Base-by-base conservation (phyloP, 2,797 vertebrate species). In the Myotis planiceps region DNA sequence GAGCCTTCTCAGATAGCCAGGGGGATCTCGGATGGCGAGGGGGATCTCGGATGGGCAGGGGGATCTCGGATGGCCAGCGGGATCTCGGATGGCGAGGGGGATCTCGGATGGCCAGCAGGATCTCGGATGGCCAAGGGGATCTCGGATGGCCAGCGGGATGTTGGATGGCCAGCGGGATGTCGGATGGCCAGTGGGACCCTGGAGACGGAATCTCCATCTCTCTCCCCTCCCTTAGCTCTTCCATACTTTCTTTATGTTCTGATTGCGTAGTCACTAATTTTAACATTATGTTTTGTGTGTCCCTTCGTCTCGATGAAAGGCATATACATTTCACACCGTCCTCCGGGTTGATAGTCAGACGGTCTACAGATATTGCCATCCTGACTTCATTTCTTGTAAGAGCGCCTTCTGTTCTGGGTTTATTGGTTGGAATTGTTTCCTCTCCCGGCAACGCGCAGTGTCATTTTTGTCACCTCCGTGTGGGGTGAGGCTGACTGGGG, bases 41-140 rank as follows among this genome's bases (percentile, higher is more conserved):
- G 45, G 45, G 45, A 47, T 47, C 45, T 47, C 13, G 0, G 45
- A 47, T 3, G 13, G 45, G 12, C 45, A 45, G 45, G 2, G 45
- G 45, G 45, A 45, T 2, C 7, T 65, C 32, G 12, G 0, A 21
- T 37, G 58, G 45, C 21, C 7, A 19, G 1, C 0, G 66, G n/a
- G 14, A 45, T 2, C 7, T 55, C n/a, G 9, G 0, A 21, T 34
- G 58, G 45, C 16, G 5, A 19, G 2, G 0, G 74, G 58, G n/a
- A 25, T 42, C 39, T 42, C 39, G 1, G 9, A 42, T 42, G 39
- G 39, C 5, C 39, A 39, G 6, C 1, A 6, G 39, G 39, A 39
- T 39, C 6, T 39, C 6, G 39, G 39, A 39, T 39, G 6, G 39
- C 39, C 39, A 39, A 2, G 2, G 42, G 2, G 42, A 45, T 2